Base-by-base conservation (phyloP, 2,113 vertebrate species). In the Anhinga rufa region DNA sequence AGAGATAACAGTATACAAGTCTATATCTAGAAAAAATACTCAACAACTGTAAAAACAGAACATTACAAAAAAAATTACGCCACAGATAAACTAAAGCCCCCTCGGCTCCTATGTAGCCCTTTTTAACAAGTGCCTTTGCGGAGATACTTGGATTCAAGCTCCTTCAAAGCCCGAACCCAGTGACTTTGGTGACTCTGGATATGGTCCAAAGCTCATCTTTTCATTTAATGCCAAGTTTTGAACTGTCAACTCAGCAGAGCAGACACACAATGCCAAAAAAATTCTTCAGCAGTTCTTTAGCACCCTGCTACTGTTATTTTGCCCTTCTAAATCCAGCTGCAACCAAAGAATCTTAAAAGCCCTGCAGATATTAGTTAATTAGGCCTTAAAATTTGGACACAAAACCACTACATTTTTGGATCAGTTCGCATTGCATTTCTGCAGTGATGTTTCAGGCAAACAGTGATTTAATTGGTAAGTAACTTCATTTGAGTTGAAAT, bases 231-330 rank as follows among this genome's bases (percentile, higher is more conserved):
- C 90, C 96, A 96, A 82, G 85, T 72, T 42, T 32, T 58, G 75
- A 91, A 44, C 54, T 44, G 32, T 84, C 83, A 66, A 9, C 25
- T 74, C 86, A 78, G 66, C 12, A 32, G 32, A 92, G 76, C 36
- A 48, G 61, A 61, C 24, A 8, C 38, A 40, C 51, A 75, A 72
- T 5, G 71, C n/a, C 90, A 93, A 83, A 90, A 89, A 64, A 69
- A 90, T 61, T 69, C 75, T 79, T 85, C 7, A 88, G 83, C 84
- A 58, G 58, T 80, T 91, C 86, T 91, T 83, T 49, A 93, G 88
- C 95, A 92, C 76, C 72, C 86, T 62, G 86, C 94, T 95, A 78
- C 94, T 91, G 91, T 70, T 91, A n/a, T 49, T 74, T 7, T 60
- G 89, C 46, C 80, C 86, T 91, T 68, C 22, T 36, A 84, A 71